Evolutionary conservation across 2,888 invertebrate species (phyloP).

Genomic region (Coronaproctus castanopsis): DNA sequence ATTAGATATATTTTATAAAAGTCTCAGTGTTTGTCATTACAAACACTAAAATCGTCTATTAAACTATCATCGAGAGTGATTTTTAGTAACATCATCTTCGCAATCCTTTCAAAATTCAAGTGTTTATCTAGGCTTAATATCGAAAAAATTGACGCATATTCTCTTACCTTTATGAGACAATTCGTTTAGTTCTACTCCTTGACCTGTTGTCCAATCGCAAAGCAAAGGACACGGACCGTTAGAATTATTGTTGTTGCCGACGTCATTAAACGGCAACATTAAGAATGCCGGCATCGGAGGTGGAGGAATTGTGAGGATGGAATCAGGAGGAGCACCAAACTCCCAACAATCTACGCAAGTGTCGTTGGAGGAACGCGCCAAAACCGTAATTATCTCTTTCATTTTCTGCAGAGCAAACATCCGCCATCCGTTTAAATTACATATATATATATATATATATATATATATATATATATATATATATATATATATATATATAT

Average conservation of each 20-base stretch:
- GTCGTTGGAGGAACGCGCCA: slow-evolving; percentile 23
- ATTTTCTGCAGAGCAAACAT: slow-evolving; percentile 8
- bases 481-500: too few species aligned
- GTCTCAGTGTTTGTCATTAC: too few species aligned
- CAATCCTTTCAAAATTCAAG: too few species aligned
- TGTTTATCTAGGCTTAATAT: too few species aligned
- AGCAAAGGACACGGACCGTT: slow-evolving; percentile 21
- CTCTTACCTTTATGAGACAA: slow-evolving; percentile 48
- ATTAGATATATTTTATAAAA: too few species aligned
- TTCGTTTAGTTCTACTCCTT: slow-evolving; percentile 57
- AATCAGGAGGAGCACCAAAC: slow-evolving; percentile 59
- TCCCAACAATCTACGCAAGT: slow-evolving; percentile 28
- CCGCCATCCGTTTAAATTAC: background rate
- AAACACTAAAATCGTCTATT: too few species aligned
- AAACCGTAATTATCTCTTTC: slow-evolving; percentile 19
- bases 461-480: too few species aligned
- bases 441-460: too few species aligned
- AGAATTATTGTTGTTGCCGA: slow-evolving; percentile 25
- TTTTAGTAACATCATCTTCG: too few species aligned
- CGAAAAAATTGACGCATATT: too few species aligned
- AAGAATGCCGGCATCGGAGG: slow-evolving; percentile 64
- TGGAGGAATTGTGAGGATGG: slow-evolving; percentile 62
- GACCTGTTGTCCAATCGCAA: slow-evolving; percentile 28
- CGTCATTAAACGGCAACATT: slow-evolving; percentile 26
- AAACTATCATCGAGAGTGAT: too few species aligned